Base-by-base conservation (phyloP, 1,140 invertebrate genomes). In the Drosophila suzukii region DNA sequence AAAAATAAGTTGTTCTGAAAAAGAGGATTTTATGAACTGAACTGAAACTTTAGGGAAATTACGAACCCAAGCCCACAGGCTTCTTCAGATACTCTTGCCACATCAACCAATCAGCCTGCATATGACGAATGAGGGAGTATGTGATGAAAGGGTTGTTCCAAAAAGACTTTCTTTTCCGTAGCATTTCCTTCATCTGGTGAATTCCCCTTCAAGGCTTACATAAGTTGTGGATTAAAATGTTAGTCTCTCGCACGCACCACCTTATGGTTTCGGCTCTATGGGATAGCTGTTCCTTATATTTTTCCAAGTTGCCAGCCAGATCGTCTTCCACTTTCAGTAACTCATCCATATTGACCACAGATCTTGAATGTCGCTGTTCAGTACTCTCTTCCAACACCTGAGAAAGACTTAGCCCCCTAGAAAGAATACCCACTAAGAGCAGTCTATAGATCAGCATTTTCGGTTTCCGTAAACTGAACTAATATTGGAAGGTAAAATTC, bases 41-140 rank as follows among this genome's bases (percentile, higher is more conserved):
- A 34, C 2, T 11, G 11, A 3, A 0, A 2, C 11, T 0, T 2
- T 1, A 10, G 6, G 3, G 0, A 3, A n/a, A 6, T 11, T 20
- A 58, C 60, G n/a, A 30, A 78, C 75, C 65, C 10, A 7, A 8
- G 10, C 30, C 49, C n/a, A 66, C 36, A 6, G 62, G 24, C 24
- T 76, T 27, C 11, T 68, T 51, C 43, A 77, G 41, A 20, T 44
- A 77, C 0, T 44, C 6, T n/a, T 76, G 62, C 74, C 73, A 76
- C 56, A 68, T 59, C 8, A 60, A 7, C 74, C 74, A 77, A 36
- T 77, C 73, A 1, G 74, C 20, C n/a, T 76, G 55, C 74, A 77
- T 68, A 32, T 75, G 74, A 3, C 62, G 55, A 10, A 76, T 43
- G 1, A 77, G 38, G 6, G 74, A 76, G 17, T 38, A 76, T 13